Conservation (phyloP, 2,888 invertebrate genomes). For the Frankliniella fusca region DNA sequence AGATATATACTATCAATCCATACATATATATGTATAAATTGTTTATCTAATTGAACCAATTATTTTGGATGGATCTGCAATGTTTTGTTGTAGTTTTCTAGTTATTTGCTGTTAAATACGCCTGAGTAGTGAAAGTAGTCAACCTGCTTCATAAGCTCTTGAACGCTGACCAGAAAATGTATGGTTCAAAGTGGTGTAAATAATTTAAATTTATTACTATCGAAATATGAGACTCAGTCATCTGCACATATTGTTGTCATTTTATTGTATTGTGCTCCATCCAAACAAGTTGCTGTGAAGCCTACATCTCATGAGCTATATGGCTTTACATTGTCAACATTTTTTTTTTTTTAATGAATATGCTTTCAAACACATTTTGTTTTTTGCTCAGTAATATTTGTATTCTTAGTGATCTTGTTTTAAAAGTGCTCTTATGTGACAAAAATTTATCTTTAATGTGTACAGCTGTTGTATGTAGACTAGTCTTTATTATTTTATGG, state of each 20-base stretch:
- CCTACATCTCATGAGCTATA: background rate
- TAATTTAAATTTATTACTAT: background rate
- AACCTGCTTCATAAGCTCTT: too few species aligned
- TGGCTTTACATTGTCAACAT: background rate
- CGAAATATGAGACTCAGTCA: too few species aligned
- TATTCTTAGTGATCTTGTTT: background rate
- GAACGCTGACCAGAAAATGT: too few species aligned
- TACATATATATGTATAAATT: conserved; percentile 4
- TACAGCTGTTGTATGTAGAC: conserved; percentile 12
- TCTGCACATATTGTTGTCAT: background rate
- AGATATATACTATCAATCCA: background rate
- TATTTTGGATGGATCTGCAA: conserved; percentile 5
- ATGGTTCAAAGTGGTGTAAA: background rate
- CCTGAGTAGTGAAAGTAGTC: too few species aligned
- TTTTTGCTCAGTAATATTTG: conserved; percentile 11
- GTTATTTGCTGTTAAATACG: background rate
- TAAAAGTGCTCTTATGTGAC: conserved; percentile 24
- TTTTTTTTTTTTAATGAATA: background rate
- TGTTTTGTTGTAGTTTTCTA: background rate
- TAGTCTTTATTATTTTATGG: conserved; percentile 25
- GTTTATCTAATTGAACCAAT: conserved; percentile 14
- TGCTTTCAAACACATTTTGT: conserved; percentile 17
- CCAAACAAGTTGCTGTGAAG: too few species aligned
- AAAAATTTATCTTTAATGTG: background rate
- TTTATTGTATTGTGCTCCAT: background rate